Conservation (phyloP, 2,113 vertebrate species). For the Syngnathus typhle region DNA sequence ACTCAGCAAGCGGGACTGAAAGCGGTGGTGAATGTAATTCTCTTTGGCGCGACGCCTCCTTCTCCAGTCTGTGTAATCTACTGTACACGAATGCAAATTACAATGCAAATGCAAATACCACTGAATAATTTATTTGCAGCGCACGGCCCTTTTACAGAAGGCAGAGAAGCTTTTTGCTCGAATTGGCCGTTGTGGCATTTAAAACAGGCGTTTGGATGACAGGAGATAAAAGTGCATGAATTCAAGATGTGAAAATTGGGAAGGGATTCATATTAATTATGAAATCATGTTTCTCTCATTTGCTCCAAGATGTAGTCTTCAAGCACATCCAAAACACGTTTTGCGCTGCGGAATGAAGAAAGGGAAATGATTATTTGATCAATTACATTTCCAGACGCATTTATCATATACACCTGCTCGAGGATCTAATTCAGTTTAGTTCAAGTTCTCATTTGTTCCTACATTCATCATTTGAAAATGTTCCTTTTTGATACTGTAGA, state of each 20-base stretch:
- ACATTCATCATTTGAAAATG: not conserved
- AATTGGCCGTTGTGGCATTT: constrained; percentile 50
- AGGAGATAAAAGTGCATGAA: constrained; percentile 15
- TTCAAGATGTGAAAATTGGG: constrained; percentile 10
- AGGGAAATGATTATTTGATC: constrained; percentile 25
- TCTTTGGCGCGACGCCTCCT: constrained; percentile 62
- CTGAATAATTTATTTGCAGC: constrained; percentile 66
- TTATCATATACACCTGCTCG: not conserved
- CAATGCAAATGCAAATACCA: constrained; percentile 66
- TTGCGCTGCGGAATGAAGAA: not conserved
- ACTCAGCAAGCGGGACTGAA: constrained; percentile 54
- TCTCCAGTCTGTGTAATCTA: constrained; percentile 58
- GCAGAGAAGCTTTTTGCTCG: constrained; percentile 39
- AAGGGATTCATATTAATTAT: not conserved
- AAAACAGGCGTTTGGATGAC: constrained; percentile 41
- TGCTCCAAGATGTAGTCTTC: not conserved
- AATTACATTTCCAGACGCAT: constrained; percentile 40
- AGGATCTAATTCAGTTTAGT: not conserved
- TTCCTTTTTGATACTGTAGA: too few relatives aligned
- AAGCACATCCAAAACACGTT: not conserved
- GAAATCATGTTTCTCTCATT: not conserved
- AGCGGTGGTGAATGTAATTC: constrained; percentile 57
- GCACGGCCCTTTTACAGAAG: constrained; percentile 49
- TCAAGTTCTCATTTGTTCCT: not conserved
- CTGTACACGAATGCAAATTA: constrained; percentile 62